These are phyloP conservation scores for Xiphophorus couchianus DNA, from an alignment of 2,113 vertebrate species.

Conservation along the genomic window DNA sequence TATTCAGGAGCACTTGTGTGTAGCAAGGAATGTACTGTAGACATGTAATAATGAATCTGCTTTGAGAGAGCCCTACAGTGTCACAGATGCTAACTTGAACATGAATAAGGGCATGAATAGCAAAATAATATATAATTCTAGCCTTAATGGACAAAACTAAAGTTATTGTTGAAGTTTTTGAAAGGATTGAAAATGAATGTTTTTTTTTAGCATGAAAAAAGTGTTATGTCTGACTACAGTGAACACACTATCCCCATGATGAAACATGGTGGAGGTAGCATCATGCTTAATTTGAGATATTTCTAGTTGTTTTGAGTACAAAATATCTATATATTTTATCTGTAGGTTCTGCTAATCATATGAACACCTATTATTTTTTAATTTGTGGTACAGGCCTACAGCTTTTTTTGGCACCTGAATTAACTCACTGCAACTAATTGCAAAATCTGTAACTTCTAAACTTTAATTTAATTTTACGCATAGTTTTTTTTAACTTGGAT, in stretches of 20 bases:
- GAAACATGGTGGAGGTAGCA: neutral
- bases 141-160: neutral
- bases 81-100: slow-evolving; percentile 41
- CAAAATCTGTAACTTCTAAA: too few species aligned
- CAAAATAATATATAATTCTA: neutral
- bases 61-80: slow-evolving; percentile 35
- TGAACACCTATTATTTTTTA: neutral
- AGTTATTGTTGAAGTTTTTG: neutral
- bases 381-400: neutral
- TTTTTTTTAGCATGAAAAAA: too few species aligned
- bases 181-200: neutral
- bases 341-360: neutral
- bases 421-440: neutral
- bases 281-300: too few species aligned
- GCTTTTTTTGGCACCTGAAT: neutral
- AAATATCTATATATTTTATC: neutral
- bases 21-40: slow-evolving; percentile 24
- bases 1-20: slow-evolving; percentile 41
- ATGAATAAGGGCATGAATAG: neutral
- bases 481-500: too few species aligned
- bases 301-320: neutral
- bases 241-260: neutral
- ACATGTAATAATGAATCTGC: slow-evolving; percentile 29
- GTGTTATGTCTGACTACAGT: neutral
- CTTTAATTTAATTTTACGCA: too few species aligned